Conservation (phyloP, 2,888 invertebrate species). For the Aethes cnicana region DNA sequence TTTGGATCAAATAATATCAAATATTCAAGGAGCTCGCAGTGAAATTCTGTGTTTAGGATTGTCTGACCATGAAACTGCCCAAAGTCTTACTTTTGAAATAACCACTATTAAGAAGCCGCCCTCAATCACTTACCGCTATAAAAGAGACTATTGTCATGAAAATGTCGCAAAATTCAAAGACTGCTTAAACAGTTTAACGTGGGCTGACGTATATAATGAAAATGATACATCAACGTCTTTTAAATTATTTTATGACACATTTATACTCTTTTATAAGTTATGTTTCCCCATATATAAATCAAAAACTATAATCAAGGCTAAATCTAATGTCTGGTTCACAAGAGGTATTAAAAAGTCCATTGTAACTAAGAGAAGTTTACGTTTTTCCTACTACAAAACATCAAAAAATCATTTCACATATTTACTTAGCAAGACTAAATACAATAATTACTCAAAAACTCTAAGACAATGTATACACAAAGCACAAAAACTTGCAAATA, state of each 20-base stretch:
- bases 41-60: not conserved
- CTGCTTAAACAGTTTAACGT: not conserved
- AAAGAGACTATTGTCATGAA: not conserved
- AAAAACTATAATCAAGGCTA: too few species aligned
- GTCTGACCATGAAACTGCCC: constrained; percentile 1
- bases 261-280: not conserved
- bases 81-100: not conserved
- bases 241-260: not conserved
- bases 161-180: not conserved
- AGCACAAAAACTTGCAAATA: too few species aligned
- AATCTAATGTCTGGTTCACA: too few species aligned
- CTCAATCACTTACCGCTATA: not conserved
- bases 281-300: not conserved
- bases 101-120: not conserved
- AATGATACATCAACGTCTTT: not conserved
- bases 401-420: too few species aligned
- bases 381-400: too few species aligned
- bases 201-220: not conserved
- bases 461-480: too few species aligned
- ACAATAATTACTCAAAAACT: too few species aligned
- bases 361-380: too few species aligned
- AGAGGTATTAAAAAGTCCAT: too few species aligned
- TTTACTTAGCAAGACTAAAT: too few species aligned
- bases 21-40: not conserved
- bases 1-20: not conserved